phyloP scores from a whole-genome alignment of 2,797 vertebrate genomes.

The Iguana delicatissima region DNA sequence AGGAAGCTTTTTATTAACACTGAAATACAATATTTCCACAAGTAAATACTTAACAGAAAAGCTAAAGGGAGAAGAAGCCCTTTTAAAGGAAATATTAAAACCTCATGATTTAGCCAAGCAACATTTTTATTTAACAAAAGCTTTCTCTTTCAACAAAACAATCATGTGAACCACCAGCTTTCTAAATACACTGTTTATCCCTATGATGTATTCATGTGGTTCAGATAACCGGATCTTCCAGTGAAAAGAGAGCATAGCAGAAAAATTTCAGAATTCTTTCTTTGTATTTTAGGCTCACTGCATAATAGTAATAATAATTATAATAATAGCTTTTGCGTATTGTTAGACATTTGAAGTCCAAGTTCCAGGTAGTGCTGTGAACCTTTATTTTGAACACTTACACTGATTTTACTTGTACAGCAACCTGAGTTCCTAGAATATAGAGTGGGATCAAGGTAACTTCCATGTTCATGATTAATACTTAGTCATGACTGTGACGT shows the following conservation, averaged over 20 bases:
- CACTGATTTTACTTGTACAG: no score
- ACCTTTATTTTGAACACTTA: no score
- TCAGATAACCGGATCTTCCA: neutral
- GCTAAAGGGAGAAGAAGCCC: neutral
- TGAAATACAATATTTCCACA: neutral
- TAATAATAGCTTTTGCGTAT: neutral
- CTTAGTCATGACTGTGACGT: no score
- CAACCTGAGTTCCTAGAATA: no score
- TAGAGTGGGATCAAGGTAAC: no score
- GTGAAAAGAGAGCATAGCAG: neutral
- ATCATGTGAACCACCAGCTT: neutral
- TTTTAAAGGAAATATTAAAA: conserved; percentile 26
- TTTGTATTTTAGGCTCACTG: conserved; percentile 1
- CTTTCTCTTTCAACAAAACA: neutral
- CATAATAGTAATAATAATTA: neutral
- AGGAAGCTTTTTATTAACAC: conserved; percentile 10
- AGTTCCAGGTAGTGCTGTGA: neutral
- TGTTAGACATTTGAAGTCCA: neutral
- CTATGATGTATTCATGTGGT: neutral
- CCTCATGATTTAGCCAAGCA: neutral
- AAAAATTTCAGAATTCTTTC: neutral
- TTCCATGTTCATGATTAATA: no score
- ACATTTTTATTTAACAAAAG: conserved; percentile 2
- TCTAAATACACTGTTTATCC: neutral
- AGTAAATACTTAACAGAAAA: neutral